These are phyloP conservation scores for Peromyscus nudipes DNA, from an alignment of 2,797 vertebrate genomes.

Conservation along the genomic window DNA sequence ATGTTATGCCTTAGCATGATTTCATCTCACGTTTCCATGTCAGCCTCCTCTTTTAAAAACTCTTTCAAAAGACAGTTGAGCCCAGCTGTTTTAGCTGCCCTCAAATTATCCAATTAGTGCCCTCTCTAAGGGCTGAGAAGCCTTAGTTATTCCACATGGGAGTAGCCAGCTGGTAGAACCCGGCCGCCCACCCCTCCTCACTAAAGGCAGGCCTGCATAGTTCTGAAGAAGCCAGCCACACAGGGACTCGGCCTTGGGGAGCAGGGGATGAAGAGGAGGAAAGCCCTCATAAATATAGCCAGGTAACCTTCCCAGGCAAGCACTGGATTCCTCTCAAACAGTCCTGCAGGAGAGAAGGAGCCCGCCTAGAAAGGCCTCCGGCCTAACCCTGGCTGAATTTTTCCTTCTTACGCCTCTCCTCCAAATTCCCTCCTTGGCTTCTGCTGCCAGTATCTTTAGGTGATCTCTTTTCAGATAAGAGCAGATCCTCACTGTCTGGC, in stretches of 20 bases:
- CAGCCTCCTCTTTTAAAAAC: slow-evolving; percentile 16
- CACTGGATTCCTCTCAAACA: background rate
- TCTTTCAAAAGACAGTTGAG: slow-evolving; percentile 9
- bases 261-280: background rate
- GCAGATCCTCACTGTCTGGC: background rate
- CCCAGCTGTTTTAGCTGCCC: slow-evolving; percentile 19
- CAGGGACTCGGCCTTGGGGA: background rate
- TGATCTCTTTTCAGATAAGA: background rate
- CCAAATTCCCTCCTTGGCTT: background rate
- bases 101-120: slow-evolving; percentile 67
- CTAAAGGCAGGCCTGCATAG: background rate
- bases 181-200: background rate
- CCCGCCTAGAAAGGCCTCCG: background rate
- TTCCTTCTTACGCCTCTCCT: background rate
- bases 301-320: no score
- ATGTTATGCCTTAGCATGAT: background rate
- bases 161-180: slow-evolving; percentile 50
- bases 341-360: background rate
- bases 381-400: background rate
- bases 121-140: slow-evolving; percentile 64
- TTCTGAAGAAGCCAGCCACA: background rate
- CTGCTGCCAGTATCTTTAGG: background rate
- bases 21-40: background rate
- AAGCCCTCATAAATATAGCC: background rate
- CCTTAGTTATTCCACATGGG: slow-evolving; percentile 7